These are phyloP conservation scores for Coptodon bakossiorum DNA, from an alignment of 2,113 vertebrate species.

Conservation along the genomic window DNA sequence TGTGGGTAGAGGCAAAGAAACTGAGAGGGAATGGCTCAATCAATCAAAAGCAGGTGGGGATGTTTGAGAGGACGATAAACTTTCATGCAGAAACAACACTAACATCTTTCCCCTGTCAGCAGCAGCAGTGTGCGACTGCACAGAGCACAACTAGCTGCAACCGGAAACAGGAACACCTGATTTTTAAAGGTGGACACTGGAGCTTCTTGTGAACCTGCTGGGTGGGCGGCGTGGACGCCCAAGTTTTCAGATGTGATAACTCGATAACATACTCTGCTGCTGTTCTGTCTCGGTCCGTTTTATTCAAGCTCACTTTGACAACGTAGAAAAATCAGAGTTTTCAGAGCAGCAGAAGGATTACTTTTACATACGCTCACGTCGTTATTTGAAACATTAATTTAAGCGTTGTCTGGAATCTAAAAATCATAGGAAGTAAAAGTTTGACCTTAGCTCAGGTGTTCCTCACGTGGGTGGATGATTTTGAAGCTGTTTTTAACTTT, in stretches of 20 bases:
- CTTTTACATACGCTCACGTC: neutral
- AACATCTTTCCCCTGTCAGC: neutral
- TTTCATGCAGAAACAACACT: neutral
- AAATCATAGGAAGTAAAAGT: neutral
- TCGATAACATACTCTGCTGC: neutral
- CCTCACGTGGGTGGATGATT: neutral
- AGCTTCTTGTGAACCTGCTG: neutral
- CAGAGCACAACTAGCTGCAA: neutral
- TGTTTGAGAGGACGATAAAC: neutral
- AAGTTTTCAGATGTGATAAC: accelerated
- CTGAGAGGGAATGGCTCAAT: neutral
- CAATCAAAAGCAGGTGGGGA: neutral
- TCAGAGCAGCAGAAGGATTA: neutral
- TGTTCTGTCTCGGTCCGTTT: neutral
- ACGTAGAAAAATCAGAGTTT: neutral
- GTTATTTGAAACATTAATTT: neutral
- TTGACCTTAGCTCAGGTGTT: neutral
- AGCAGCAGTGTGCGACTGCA: neutral
- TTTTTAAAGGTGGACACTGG: neutral
- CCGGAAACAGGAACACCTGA: neutral
- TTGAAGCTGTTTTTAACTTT: neutral
- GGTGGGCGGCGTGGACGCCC: neutral
- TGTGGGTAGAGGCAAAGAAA: neutral
- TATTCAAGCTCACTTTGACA: neutral
- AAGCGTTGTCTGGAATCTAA: neutral